A percentile compares a stretch with the other conserved stretches of the same genome.
phyloP scores from a whole-genome alignment of 2,797 vertebrate species.

The Avahi laniger region DNA sequence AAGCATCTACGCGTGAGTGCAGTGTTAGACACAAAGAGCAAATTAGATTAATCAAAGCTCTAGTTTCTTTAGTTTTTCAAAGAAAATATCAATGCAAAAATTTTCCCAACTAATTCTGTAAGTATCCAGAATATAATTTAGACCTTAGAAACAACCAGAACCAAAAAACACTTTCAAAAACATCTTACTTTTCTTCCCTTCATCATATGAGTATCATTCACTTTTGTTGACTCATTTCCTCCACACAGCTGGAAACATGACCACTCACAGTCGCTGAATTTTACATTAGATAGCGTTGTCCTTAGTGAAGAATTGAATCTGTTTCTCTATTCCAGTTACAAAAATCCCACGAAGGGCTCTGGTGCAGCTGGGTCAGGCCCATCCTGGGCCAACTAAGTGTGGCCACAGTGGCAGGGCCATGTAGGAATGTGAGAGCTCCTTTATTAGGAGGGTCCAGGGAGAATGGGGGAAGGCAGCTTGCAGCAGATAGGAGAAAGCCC shows the following conservation, averaged over 20 bases:
- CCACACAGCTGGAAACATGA: neutral
- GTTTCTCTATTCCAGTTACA: neutral
- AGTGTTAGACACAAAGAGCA: neutral
- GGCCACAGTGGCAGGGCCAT: neutral
- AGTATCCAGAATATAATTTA: slow-evolving; percentile 17
- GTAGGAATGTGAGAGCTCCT: neutral
- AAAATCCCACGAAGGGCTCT: neutral
- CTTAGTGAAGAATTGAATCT: neutral
- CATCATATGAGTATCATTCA: neutral
- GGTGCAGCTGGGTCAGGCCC: neutral
- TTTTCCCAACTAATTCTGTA: neutral
- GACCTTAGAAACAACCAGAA: slow-evolving; percentile 3
- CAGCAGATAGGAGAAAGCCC: neutral
- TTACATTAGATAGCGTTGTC: neutral
- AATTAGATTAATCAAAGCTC: neutral
- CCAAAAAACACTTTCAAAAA: neutral
- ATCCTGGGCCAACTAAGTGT: neutral
- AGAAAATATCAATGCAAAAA: neutral
- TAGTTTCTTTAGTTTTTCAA: neutral
- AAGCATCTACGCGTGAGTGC: neutral
- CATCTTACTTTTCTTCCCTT: neutral
- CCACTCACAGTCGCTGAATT: neutral
- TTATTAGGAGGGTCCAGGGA: neutral
- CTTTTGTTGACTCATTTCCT: slow-evolving; percentile 7
- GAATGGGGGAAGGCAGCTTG: neutral